phyloP scores from a whole-genome alignment of 2,888 invertebrate species.

The Stenoptilia bipunctidactyla region DNA sequence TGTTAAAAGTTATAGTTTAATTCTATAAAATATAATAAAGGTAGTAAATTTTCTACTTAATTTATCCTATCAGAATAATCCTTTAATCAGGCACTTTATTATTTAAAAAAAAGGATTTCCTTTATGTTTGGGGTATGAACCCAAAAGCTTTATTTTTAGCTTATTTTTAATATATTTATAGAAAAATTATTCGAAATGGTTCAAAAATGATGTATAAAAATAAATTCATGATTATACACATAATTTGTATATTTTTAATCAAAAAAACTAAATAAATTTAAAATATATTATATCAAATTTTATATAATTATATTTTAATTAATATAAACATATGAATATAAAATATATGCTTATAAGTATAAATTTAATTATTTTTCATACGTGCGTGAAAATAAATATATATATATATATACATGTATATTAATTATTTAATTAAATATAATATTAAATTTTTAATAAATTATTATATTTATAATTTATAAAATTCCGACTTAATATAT shows the following conservation, averaged over 20 bases:
- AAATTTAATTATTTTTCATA: conserved; percentile 21
- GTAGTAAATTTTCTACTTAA: conserved; percentile 36
- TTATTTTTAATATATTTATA: conserved; percentile 44
- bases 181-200: conserved; percentile 26
- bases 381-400: conserved; percentile 15
- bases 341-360: conserved; percentile 16
- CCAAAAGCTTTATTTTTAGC: conserved; percentile 74
- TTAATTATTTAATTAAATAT: conserved; percentile 17
- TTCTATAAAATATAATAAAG: conserved; percentile 75
- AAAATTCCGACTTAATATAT: conserved; percentile 20
- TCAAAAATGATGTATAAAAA: too few species aligned
- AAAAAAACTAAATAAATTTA: too few species aligned
- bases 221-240: too few species aligned
- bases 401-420: conserved; percentile 12
- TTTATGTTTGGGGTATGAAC: conserved; percentile 74
- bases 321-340: too few species aligned
- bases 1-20: conserved; percentile 72
- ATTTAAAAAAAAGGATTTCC: conserved; percentile 50
- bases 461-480: conserved; percentile 16
- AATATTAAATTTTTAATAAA: conserved; percentile 16
- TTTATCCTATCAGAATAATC: conserved; percentile 61
- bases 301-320: too few species aligned
- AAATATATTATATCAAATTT: too few species aligned
- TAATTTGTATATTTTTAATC: too few species aligned
- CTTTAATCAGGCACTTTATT: conserved; percentile 60